Conservation (phyloP, 2,113 vertebrate species). For the Cryptoleucopteryx plumbea region DNA sequence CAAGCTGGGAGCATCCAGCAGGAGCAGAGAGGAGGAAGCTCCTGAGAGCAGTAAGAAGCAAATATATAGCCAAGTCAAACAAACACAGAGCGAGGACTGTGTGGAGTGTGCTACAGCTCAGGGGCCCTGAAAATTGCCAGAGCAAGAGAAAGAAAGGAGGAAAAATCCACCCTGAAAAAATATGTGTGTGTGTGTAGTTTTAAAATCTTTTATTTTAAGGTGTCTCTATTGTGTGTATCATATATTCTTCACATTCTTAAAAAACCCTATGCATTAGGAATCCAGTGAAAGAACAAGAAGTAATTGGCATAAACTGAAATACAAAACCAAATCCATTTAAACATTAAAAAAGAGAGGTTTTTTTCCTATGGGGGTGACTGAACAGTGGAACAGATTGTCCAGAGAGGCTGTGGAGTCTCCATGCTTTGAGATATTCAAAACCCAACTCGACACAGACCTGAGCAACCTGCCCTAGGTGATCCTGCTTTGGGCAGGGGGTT, state of each 20-base stretch:
- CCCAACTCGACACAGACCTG: background rate
- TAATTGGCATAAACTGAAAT: background rate
- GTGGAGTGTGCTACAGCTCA: background rate
- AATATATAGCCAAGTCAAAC: background rate
- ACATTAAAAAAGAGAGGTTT: background rate
- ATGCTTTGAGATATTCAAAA: background rate
- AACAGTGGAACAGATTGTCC: background rate
- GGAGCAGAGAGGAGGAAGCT: background rate
- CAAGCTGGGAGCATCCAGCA: background rate
- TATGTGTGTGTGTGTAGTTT: background rate
- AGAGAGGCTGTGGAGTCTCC: background rate
- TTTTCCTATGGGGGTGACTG: background rate
- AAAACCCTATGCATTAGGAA: background rate
- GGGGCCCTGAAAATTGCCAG: background rate
- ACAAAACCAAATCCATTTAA: background rate
- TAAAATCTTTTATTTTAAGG: background rate
- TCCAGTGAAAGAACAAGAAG: background rate
- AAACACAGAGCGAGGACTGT: background rate
- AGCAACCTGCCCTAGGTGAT: background rate
- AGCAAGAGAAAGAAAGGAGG: background rate
- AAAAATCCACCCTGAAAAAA: background rate
- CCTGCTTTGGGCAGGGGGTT: background rate
- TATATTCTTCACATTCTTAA: background rate
- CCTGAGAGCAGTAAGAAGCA: background rate
- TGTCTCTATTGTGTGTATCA: background rate